Base-by-base conservation (phyloP, 2,113 vertebrate species). In the Podilymbus podiceps region DNA sequence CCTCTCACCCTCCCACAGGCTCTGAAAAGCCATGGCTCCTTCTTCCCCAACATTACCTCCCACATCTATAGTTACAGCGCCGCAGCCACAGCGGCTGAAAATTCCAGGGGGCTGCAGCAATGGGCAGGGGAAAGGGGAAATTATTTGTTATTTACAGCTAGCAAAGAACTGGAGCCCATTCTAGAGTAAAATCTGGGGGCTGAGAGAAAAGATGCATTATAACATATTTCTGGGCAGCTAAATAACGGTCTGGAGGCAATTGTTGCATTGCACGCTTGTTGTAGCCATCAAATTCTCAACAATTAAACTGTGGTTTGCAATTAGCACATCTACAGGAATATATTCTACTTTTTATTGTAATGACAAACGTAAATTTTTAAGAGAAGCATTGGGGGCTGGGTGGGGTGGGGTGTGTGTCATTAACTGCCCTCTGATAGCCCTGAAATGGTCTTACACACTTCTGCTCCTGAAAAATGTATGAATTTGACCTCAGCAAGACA, bases 371-470 rank as follows among this genome's bases (percentile, higher is more conserved):
- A 30, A 52, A 44, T 5, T 56, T 56, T 1, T 5, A 59, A 25
- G 8, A 78, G 73, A 67, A 78, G 19, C 22, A 13, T 0, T 0
- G 0, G 12, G 28, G 8, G 20, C 31, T 17, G 4, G 2, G 15
- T 31, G 30, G 50, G 18, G 28, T 8, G 20, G 27, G 42, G 5
- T 28, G 15, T 50, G 30, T 46, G 49, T 31, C 63, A 83, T 75
- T 14, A 53, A 7, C 17, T 90, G 27, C 30, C 47, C 75, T 80
- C 53, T 94, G 47, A 40, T 49, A 81, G 56, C 44, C 38, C 62
- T 91, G 69, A 64, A 33, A 62, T 24, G 52, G 20, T 17, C 77
- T 53, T 21, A 46, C 11, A 52, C 24, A 80, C 50, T 30, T 68
- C 73, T 67, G 20, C 31, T 79, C 28, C 62, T 80, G 71, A 83